Conservation (phyloP, 2,113 vertebrate species). For the Plecotus auritus region DNA sequence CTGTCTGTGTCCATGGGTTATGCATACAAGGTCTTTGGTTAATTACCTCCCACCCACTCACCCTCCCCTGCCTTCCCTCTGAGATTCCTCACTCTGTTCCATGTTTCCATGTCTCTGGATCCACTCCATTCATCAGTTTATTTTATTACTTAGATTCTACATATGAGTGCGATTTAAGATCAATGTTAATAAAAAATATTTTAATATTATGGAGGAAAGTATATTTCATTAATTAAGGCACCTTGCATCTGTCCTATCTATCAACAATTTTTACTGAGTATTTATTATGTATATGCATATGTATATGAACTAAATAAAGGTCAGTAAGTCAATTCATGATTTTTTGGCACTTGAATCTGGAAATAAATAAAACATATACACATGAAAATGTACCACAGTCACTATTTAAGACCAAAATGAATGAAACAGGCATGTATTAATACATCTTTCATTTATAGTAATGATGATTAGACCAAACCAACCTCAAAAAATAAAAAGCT, state of each 20-base stretch:
- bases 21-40: too few relatives aligned
- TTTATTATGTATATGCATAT: background rate
- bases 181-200: background rate
- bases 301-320: background rate
- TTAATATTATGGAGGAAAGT: background rate
- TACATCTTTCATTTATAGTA: background rate
- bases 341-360: background rate
- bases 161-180: too few relatives aligned
- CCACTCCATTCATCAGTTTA: too few relatives aligned
- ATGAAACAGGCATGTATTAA: background rate
- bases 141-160: too few relatives aligned
- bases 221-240: background rate
- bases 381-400: background rate
- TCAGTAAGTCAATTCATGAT: background rate
- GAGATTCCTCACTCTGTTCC: too few relatives aligned
- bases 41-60: too few relatives aligned
- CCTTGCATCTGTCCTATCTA: background rate
- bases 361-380: background rate
- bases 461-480: background rate
- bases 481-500: background rate
- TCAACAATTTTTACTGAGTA: background rate
- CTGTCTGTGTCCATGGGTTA: too few relatives aligned
- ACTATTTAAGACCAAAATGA: background rate
- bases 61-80: too few relatives aligned
- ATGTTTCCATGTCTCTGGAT: too few relatives aligned